A percentile compares a stretch with the other conserved stretches of the same genome.
These are phyloP conservation scores for Agrochola litura DNA, from an alignment of 2,888 invertebrate species.

Conservation along the genomic window DNA sequence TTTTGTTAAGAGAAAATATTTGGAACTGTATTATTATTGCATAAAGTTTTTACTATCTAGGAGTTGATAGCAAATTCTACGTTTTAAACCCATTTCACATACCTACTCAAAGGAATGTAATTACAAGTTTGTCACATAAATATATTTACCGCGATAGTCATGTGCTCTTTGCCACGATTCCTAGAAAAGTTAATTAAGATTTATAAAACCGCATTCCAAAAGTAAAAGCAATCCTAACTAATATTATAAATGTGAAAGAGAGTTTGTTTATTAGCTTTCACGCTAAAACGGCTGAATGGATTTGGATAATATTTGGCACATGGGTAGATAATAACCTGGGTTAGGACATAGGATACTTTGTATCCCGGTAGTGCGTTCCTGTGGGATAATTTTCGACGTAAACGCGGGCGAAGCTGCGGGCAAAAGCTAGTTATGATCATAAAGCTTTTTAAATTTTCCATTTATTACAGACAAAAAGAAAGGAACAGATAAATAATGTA, in stretches of 20 bases:
- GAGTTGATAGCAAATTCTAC: not conserved
- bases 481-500: too few relatives aligned
- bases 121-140: constrained; percentile 3
- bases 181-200: constrained; percentile 21
- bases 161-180: not conserved
- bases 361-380: too few relatives aligned
- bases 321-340: too few relatives aligned
- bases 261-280: too few relatives aligned
- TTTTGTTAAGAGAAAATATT: constrained; percentile 25
- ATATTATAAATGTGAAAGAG: too few relatives aligned
- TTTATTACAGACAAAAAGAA: not conserved
- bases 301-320: too few relatives aligned
- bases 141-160: constrained; percentile 1
- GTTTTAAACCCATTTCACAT: not conserved
- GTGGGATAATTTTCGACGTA: too few relatives aligned
- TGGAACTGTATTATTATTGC: not conserved
- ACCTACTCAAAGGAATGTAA: not conserved
- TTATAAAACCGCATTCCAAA: constrained; percentile 5
- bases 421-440: too few relatives aligned
- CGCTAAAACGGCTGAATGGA: too few relatives aligned
- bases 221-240: not conserved
- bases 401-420: too few relatives aligned
- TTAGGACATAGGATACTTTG: too few relatives aligned
- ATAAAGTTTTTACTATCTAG: too few relatives aligned
- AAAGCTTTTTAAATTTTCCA: constrained; percentile 17